Base-by-base conservation (phyloP, 1,140 invertebrate genomes). In the Uloborus diversus region DNA sequence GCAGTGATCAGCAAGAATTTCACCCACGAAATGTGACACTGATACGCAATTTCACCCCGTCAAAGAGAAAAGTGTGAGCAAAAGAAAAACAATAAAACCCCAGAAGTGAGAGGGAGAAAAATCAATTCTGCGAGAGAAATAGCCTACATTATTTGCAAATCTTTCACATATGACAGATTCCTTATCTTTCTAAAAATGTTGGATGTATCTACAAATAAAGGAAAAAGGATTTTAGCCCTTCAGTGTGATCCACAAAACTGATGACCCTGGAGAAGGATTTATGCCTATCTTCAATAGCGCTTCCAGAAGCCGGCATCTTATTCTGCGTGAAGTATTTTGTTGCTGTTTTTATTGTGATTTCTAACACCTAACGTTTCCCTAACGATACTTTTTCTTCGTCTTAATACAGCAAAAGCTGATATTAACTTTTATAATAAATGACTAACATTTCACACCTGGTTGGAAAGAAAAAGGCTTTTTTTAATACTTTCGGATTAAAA, bases 91-190 rank as follows among this genome's bases (percentile, higher is more conserved):
- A 73, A 73, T 61, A 56, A 42, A 42, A 62, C 33, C 23, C 25
- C 70, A 42, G 56, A 73, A 73, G 70, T 28, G 70, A 61, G 70
- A 57, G 13, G 59, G 37, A 64, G 71, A 64, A 75, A 75, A 75
- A 75, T 75, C 71, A 75, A 75, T 75, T 75, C 57, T 35, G 27
- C 27, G 20, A n/a, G 59, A 53, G 61, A 35, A 75, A 75, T 75
- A 62, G 71, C 71, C 42, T 75, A 75, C 71, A 75, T 75, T 75
- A 64, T 75, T 75, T 75, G 71, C 71, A 75, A 75, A 75, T 75
- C 71, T 75, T 75, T 75, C 71, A 75, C 71, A 61, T 75, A 75
- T 75, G 71, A 75, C 71, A 64, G 37, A 47, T 75, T 51, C 59
- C 71, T 75, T 75, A 75, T 75, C 71, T 49, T 51, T 64, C 37